Conservation (phyloP, 2,888 invertebrate species). For the Cerceris ruficornis region DNA sequence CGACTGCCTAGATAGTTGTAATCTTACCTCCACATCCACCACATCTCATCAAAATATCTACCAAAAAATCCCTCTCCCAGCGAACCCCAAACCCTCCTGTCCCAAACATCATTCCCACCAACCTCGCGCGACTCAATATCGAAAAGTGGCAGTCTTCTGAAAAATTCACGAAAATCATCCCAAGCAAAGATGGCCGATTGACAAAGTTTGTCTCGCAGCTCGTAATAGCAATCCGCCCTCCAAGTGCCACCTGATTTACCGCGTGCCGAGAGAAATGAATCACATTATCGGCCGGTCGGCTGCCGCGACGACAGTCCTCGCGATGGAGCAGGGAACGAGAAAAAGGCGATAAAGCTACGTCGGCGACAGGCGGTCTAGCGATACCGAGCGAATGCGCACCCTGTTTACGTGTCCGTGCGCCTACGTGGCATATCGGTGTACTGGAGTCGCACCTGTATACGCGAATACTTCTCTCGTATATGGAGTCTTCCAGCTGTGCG, state of each 20-base stretch:
- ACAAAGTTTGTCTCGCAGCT: not conserved
- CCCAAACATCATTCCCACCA: too few relatives aligned
- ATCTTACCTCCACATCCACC: too few relatives aligned
- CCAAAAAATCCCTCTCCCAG: too few relatives aligned
- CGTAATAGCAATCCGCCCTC: not conserved
- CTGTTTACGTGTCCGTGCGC: slow-evolving; percentile 11
- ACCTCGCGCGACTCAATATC: too few relatives aligned
- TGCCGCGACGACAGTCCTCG: slow-evolving; percentile 56
- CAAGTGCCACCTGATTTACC: slow-evolving; percentile 51
- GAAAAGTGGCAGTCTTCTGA: too few relatives aligned
- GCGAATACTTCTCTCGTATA: not conserved
- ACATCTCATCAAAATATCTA: too few relatives aligned
- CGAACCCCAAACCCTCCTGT: too few relatives aligned
- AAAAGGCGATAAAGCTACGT: slow-evolving; percentile 71
- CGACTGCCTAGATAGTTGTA: too few relatives aligned
- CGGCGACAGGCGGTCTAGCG: slow-evolving; percentile 78
- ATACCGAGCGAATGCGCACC: slow-evolving; percentile 52
- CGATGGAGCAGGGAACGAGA: slow-evolving; percentile 49
- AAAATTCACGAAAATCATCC: too few relatives aligned
- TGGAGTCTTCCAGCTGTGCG: not conserved
- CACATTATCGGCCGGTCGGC: slow-evolving; percentile 68
- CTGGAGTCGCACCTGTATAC: slow-evolving; percentile 2
- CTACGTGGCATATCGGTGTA: not conserved
- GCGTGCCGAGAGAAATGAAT: slow-evolving; percentile 67
- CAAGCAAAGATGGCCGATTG: not conserved